These are phyloP conservation scores for Microcaecilia unicolor DNA, from an alignment of 2,797 vertebrate genomes.

Conservation along the genomic window DNA sequence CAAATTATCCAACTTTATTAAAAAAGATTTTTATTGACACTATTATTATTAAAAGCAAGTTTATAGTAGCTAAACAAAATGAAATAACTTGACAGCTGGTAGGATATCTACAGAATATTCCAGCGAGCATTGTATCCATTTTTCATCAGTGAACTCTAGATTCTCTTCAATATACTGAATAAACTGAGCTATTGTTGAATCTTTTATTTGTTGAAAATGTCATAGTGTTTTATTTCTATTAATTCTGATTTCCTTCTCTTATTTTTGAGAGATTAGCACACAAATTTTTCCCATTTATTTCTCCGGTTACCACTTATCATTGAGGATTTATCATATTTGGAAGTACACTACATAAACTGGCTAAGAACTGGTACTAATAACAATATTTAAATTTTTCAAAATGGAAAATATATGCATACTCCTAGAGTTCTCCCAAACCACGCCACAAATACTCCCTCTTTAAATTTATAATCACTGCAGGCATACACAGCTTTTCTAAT, in stretches of 20 bases:
- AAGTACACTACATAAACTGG: no score
- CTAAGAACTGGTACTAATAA: no score
- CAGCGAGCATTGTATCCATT: conserved; percentile 37
- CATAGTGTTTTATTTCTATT: conserved; percentile 42
- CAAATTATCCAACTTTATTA: conserved; percentile 48
- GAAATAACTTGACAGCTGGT: conserved; percentile 43
- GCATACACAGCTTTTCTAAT: no score
- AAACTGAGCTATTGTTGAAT: conserved; percentile 34
- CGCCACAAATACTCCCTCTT: no score
- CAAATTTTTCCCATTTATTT: conserved; percentile 22
- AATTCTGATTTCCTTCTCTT: conserved; percentile 22
- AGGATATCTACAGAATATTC: conserved; percentile 49
- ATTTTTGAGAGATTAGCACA: conserved; percentile 14
- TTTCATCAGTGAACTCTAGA: conserved; percentile 44
- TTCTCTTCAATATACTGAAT: conserved; percentile 30
- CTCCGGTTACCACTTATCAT: conserved; percentile 27
- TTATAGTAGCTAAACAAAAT: conserved; percentile 37
- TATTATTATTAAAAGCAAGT: conserved; percentile 53
- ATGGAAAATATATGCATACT: no score
- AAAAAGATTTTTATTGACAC: conserved; percentile 48
- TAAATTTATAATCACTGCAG: no score
- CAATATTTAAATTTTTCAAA: no score
- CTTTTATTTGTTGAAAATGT: conserved; percentile 34
- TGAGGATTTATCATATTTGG: no score
- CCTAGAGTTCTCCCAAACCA: no score